A percentile compares a stretch with the other conserved stretches of the same genome.
Conservation (phyloP, 2,888 invertebrate genomes). For the Tromatobia lineatoria region DNA sequence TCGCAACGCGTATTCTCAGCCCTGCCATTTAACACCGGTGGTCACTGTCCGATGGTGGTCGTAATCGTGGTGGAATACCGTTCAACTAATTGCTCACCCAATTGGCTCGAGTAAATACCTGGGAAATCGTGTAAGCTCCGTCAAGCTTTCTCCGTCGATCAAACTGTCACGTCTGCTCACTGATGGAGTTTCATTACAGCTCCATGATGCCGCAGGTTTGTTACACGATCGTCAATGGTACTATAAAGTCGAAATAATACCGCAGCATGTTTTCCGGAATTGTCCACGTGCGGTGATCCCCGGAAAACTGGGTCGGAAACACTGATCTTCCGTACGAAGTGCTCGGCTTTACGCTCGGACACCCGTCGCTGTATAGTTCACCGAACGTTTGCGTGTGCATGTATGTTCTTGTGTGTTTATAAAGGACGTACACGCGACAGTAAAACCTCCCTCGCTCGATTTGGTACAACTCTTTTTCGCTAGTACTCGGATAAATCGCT, state of each 20-base stretch:
- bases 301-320: slow-evolving; percentile 47
- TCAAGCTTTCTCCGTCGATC: slow-evolving; percentile 30
- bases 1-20: not conserved
- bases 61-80: not conserved
- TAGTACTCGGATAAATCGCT: slow-evolving; percentile 8
- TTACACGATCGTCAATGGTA: not conserved
- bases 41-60: not conserved
- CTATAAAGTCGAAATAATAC: slow-evolving; percentile 38
- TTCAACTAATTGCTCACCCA: slow-evolving; percentile 35
- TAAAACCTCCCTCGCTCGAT: slow-evolving; percentile 24
- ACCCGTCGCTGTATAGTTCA: slow-evolving; percentile 31
- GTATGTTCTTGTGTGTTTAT: not conserved
- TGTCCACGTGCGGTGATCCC: slow-evolving; percentile 13
- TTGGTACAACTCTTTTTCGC: slow-evolving; percentile 14
- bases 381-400: slow-evolving; percentile 16
- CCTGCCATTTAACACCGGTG: not conserved
- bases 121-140: slow-evolving; percentile 28
- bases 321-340: slow-evolving; percentile 41
- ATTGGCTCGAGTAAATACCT: slow-evolving; percentile 43
- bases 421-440: not conserved
- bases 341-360: slow-evolving; percentile 41
- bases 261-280: slow-evolving; percentile 1
- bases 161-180: not conserved
- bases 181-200: slow-evolving; percentile 48
- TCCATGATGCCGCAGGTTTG: slow-evolving; percentile 36